Evolutionary conservation across 2,797 vertebrate genomes (phyloP).

Genomic region (Ctenopoma kingsleyae): DNA sequence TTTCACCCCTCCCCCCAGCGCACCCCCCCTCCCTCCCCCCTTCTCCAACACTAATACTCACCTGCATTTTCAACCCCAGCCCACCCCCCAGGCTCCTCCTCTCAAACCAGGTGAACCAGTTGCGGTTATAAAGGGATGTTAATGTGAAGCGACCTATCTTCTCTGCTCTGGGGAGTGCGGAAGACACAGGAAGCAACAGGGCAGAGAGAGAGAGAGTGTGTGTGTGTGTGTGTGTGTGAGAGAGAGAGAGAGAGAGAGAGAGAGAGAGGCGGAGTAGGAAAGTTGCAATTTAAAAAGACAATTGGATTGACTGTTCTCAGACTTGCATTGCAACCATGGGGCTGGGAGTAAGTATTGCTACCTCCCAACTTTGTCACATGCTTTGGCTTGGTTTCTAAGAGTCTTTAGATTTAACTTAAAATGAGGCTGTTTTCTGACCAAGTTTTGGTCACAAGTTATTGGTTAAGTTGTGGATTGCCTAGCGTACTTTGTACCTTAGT

Average conservation of each 20-base stretch:
- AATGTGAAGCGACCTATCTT: conserved; percentile 59
- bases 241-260: conserved; percentile 48
- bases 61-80: conserved; percentile 57
- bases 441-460: conserved; percentile 35
- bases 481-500: conserved; percentile 32
- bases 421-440: conserved; percentile 14
- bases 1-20: background rate
- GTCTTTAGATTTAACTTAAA: conserved; percentile 29
- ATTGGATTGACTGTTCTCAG: conserved; percentile 73
- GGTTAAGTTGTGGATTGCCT: conserved; percentile 17
- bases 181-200: conserved; percentile 46
- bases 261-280: conserved; percentile 73
- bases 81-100: conserved; percentile 60
- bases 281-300: conserved; percentile 75
- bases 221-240: conserved; percentile 17
- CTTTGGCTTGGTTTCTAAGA: conserved; percentile 39
- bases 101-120: conserved; percentile 68
- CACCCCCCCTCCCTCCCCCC: background rate
- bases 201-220: conserved; percentile 48
- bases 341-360: conserved; percentile 82
- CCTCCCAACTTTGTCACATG: conserved; percentile 50
- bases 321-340: conserved; percentile 81
- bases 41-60: conserved; percentile 39
- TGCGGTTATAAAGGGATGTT: conserved; percentile 78
- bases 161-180: conserved; percentile 71